phyloP scores from a whole-genome alignment of 2,113 vertebrate species.

The Colinus virginianus region DNA sequence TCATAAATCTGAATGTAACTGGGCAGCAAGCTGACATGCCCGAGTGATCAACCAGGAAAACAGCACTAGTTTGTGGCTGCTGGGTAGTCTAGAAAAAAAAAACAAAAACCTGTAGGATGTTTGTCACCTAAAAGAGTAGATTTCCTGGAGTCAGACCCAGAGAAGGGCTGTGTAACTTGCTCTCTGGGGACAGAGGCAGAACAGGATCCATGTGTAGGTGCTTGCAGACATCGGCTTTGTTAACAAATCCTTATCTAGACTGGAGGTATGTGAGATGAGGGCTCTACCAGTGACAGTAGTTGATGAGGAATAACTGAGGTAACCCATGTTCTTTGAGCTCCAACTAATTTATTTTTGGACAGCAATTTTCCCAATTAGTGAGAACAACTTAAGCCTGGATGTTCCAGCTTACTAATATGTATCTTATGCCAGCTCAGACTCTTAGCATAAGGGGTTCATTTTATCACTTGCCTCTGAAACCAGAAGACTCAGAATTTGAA shows the following conservation, averaged over 20 bases:
- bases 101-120: background rate
- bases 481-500: background rate
- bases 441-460: background rate
- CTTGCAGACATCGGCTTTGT: background rate
- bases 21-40: background rate
- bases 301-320: background rate
- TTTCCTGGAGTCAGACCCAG: background rate
- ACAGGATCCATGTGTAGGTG: background rate
- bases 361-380: background rate
- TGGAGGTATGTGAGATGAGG: background rate
- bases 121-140: background rate
- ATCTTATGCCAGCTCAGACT: background rate
- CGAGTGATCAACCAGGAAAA: background rate
- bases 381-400: background rate
- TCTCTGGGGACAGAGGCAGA: background rate
- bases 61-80: background rate
- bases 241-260: background rate
- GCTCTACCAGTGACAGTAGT: background rate
- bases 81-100: background rate
- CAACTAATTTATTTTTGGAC: background rate
- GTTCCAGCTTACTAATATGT: background rate
- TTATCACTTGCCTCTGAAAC: constrained; percentile 22
- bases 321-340: background rate
- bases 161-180: background rate
- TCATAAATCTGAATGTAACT: background rate